Evolutionary conservation across 1,140 invertebrate genomes (phyloP), one percentile per base, ranked within the genome.

Genomic region (Papilio machaon): DNA sequence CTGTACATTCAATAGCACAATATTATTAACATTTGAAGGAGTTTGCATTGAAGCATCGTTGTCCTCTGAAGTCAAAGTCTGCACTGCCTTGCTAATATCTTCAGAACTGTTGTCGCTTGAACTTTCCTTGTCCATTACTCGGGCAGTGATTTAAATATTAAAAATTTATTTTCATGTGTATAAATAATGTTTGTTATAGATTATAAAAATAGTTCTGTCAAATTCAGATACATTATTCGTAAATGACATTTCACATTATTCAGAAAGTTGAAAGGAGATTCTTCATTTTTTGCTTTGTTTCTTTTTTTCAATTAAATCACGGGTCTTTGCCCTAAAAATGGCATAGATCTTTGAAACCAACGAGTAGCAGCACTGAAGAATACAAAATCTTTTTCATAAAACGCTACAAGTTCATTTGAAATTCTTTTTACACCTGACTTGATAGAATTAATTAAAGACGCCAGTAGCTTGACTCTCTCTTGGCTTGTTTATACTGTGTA

Each of bases 1-100:
- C 80, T 90, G 85, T 67, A 87, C 87, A 80, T 90, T 85, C 11
- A 90, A 67, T 9, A 79, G 67, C 79, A 85, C 86, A 9, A 91
- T 58, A 83, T 90, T 84, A 70, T 85, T 86, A 76, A 86, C 85
- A 73, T 90, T 89, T 70, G 84, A 70, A 47, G 81, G 80, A 38
- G 30, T 82, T 17, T 79, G 74, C 10, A 80, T 77, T 35, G 82
- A 76, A 46, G 74, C 80, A 46, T 85, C 64, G 11, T 35, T 70
- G 64, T 70, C 64, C 5, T 70, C 64, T 2, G 23, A 30, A 17
- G n/a, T 11, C 30, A 70, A 70, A 3, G 64, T 70, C 15, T 70
- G 64, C 23, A 38, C 64, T 35, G 30, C 64, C 64, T 70, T 70
- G 8, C 64, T 70, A 2, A 70, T 35, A 70, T 70, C 64, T 30